These are phyloP conservation scores for Hetaerina americana DNA, from an alignment of 1,140 invertebrate species.

Conservation along the genomic window DNA sequence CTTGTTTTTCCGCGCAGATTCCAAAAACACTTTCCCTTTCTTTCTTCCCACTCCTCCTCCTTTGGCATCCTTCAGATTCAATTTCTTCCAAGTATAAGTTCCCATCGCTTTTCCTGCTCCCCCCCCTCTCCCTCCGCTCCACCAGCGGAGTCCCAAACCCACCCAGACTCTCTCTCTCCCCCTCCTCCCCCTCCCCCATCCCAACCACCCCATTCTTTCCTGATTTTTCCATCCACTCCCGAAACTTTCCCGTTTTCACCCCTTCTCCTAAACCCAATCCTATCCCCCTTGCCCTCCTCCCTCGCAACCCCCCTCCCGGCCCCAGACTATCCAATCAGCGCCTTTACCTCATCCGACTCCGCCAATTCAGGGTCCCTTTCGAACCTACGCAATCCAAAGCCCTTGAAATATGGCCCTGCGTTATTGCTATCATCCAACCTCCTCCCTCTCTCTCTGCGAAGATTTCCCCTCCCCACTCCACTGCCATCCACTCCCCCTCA, in stretches of 20 bases:
- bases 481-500: not conserved
- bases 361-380: not conserved
- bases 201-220: too few species aligned
- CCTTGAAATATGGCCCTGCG: not conserved
- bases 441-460: not conserved
- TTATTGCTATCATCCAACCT: not conserved
- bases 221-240: too few species aligned
- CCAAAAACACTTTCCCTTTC: not conserved
- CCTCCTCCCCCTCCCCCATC: too few species aligned
- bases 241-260: not conserved
- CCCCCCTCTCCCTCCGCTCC: too few species aligned
- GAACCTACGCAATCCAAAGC: not conserved
- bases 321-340: not conserved
- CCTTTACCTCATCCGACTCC: not conserved
- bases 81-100: not conserved
- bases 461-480: too few species aligned
- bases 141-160: too few species aligned
- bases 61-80: not conserved
- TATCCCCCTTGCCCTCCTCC: not conserved
- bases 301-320: not conserved
- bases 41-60: too few species aligned
- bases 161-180: too few species aligned
- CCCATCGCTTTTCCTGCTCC: too few species aligned
- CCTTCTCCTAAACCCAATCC: not conserved
- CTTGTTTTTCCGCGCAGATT: not conserved